Evolutionary conservation across 1,140 invertebrate genomes (phyloP).

Genomic region (Diorhabda elongata): DNA sequence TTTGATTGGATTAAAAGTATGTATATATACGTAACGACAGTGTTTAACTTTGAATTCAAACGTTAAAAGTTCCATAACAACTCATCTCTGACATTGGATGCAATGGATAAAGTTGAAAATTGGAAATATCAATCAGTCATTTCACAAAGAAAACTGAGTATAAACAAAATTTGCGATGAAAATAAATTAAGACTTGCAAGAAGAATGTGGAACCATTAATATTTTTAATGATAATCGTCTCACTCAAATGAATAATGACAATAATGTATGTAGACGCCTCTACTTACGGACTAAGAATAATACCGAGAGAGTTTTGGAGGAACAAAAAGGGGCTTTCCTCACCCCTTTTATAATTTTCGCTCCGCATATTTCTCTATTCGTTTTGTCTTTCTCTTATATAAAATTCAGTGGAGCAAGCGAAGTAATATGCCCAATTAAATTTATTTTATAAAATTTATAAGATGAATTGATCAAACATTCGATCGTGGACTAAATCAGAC

Average conservation of each 20-base stretch:
- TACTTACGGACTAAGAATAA: conserved; percentile 34
- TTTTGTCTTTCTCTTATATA: conserved; percentile 35
- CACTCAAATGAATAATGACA: conserved; percentile 44
- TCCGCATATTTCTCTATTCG: conserved; percentile 35
- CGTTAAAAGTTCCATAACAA: too few species aligned
- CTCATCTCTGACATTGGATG: too few species aligned
- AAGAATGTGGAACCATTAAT: conserved; percentile 45
- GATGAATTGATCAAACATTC: too few species aligned
- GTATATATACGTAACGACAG: too few species aligned
- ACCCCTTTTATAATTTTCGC: conserved; percentile 40
- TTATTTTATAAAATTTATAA: too few species aligned
- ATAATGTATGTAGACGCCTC: conserved; percentile 46
- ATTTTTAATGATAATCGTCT: conserved; percentile 46
- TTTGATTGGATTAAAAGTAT: too few species aligned
- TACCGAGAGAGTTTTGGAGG: conserved; percentile 29
- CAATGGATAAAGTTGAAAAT: too few species aligned
- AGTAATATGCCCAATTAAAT: too few species aligned
- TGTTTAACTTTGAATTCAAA: too few species aligned
- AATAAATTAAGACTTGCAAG: conserved; percentile 46
- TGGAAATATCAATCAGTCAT: too few species aligned
- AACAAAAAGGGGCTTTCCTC: conserved; percentile 35
- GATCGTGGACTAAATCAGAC: too few species aligned
- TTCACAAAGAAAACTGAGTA: conserved; percentile 35
- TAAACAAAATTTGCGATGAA: conserved; percentile 39
- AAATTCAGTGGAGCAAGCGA: conserved; percentile 6